Percentiles rank a stretch among this genome's conserved stretches.
Conservation (phyloP, 2,113 vertebrate species). For the Scomber scombrus region DNA sequence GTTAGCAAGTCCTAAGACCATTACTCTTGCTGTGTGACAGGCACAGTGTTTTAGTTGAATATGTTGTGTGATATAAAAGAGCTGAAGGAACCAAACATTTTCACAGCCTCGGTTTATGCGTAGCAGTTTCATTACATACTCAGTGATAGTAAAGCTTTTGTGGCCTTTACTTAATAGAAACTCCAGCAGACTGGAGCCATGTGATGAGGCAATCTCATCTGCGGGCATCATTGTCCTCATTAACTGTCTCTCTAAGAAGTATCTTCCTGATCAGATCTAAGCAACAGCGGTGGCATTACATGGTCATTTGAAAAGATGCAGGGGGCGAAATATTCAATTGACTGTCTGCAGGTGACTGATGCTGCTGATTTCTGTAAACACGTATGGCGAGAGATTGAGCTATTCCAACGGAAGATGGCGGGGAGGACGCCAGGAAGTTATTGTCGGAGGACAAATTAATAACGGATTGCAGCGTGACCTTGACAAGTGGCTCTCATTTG, state of each 20-base stretch:
- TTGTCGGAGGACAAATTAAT: constrained; percentile 74
- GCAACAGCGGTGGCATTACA: constrained; percentile 44
- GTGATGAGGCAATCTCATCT: constrained; percentile 63
- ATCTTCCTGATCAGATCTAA: constrained; percentile 68
- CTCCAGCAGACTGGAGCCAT: constrained; percentile 31
- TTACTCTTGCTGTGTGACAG: constrained; percentile 7
- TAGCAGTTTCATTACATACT: constrained; percentile 13
- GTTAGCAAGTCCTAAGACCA: not conserved
- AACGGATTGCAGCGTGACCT: constrained; percentile 63
- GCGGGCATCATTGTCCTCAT: constrained; percentile 37
- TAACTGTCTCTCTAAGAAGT: constrained; percentile 56
- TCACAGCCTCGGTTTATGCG: not conserved
- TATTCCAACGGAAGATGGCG: constrained; percentile 57
- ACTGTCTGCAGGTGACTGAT: constrained; percentile 63
- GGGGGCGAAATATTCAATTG: constrained; percentile 63
- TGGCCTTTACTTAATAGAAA: constrained; percentile 22
- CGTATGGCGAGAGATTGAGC: constrained; percentile 57
- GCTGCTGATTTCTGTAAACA: constrained; percentile 68
- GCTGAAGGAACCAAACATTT: constrained; percentile 11
- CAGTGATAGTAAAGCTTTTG: constrained; percentile 9
- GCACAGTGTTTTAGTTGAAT: not conserved
- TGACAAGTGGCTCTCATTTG: constrained; percentile 66
- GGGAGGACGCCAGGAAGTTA: constrained; percentile 54
- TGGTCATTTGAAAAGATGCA: constrained; percentile 67
- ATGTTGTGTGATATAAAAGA: not conserved